phyloP scores from a whole-genome alignment of 2,113 vertebrate species.

The Phodopus roborovskii region DNA sequence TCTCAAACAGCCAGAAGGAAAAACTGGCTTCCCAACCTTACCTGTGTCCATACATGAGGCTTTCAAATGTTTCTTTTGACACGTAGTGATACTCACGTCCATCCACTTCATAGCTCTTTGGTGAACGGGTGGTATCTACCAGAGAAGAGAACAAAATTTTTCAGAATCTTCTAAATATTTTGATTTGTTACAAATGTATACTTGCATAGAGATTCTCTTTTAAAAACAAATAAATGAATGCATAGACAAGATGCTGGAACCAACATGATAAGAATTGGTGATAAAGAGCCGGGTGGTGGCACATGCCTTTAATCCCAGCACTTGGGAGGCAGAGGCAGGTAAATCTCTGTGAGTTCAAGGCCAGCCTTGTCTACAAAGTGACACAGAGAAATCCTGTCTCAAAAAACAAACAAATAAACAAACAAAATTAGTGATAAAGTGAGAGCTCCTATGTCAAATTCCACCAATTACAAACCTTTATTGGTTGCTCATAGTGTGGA shows the following conservation, averaged over 20 bases:
- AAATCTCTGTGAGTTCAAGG: no score
- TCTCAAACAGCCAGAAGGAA: background rate
- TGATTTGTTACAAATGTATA: conserved; percentile 20
- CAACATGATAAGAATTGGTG: background rate
- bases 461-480: conserved; percentile 11
- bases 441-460: background rate
- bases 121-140: conserved; percentile 94
- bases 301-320: no score
- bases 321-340: no score
- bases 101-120: conserved; percentile 93
- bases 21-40: conserved; percentile 74
- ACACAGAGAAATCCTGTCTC: no score
- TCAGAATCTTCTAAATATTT: conserved; percentile 42
- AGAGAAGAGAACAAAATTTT: conserved; percentile 20
- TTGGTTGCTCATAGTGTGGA: background rate
- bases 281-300: background rate
- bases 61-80: conserved; percentile 93
- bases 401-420: no score
- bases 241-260: conserved; percentile 21
- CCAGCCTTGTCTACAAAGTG: no score
- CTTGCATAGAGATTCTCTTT: background rate
- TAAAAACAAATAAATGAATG: conserved; percentile 29
- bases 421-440: conserved; percentile 10
- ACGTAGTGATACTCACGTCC: conserved; percentile 97
- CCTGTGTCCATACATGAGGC: conserved; percentile 94